Conservation (phyloP, 23 tunicate species). For the Aplidium turbinatum region DNA sequence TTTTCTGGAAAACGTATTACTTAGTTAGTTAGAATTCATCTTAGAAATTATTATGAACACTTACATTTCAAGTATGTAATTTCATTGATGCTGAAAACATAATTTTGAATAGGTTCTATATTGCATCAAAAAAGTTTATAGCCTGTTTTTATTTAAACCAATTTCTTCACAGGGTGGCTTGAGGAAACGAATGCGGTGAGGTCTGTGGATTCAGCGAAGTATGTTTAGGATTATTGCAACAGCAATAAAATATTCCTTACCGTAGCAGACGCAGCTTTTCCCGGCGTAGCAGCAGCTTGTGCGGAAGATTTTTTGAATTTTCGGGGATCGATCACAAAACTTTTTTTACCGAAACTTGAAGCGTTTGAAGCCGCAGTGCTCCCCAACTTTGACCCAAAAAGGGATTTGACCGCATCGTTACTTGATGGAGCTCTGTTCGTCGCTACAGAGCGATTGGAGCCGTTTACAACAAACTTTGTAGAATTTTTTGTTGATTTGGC, state of each 20-base stretch:
- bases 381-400: slow-evolving; percentile 10
- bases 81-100: no score
- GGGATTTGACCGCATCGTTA: slow-evolving; percentile 1
- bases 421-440: background rate
- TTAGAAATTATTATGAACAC: background rate
- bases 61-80: no score
- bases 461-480: no score
- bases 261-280: background rate
- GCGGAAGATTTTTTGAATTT: slow-evolving; percentile 47
- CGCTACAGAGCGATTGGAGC: no score
- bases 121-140: no score
- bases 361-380: background rate
- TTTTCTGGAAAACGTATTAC: background rate
- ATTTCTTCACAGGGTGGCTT: no score
- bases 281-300: background rate
- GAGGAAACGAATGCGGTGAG: no score
- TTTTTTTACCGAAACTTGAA: slow-evolving; percentile 37
- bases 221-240: background rate
- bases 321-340: slow-evolving; percentile 71
- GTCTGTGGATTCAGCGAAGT: no score
- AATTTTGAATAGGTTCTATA: no score
- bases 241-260: background rate
- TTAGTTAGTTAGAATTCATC: background rate
- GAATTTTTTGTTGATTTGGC: no score
- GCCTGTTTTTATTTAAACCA: no score